Percentiles rank a stretch among this genome's conserved stretches.
phyloP scores from a whole-genome alignment of 2,113 vertebrate genomes.

The Ciconia stormi region DNA sequence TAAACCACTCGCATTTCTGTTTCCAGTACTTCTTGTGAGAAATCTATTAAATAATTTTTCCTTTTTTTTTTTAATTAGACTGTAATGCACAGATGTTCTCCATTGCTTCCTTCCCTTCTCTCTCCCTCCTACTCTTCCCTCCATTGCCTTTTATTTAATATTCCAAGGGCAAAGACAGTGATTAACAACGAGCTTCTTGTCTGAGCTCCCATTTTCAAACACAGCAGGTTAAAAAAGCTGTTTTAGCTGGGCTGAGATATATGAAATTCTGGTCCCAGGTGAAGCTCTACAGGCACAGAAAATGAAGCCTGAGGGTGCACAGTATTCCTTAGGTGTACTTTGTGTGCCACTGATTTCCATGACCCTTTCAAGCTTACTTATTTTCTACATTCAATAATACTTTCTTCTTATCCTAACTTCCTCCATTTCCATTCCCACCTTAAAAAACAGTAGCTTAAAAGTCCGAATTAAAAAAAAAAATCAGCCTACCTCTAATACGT shows the following conservation, averaged over 20 bases:
- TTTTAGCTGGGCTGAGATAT: not conserved
- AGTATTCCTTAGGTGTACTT: not conserved
- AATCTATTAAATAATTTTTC: not conserved
- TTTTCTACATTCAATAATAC: not conserved
- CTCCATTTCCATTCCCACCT: not conserved
- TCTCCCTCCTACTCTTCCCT: not conserved
- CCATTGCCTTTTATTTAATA: not conserved
- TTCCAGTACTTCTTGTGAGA: not conserved
- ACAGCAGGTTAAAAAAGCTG: not conserved
- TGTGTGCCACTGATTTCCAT: not conserved
- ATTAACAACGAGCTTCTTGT: not conserved
- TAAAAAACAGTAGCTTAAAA: not conserved
- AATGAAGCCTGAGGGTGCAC: not conserved
- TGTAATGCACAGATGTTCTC: not conserved
- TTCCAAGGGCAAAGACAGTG: not conserved
- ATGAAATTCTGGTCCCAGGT: not conserved
- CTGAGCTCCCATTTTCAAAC: slow-evolving; percentile 11
- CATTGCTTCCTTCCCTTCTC: not conserved
- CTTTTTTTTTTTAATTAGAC: not conserved
- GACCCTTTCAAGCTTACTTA: not conserved
- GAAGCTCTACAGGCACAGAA: not conserved
- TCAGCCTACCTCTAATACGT: fast-evolving
- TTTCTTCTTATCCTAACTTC: not conserved
- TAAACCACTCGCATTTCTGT: not conserved
- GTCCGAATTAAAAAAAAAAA: not conserved